Conservation (phyloP, 1,140 invertebrate species). For the Rhysida immarginata region DNA sequence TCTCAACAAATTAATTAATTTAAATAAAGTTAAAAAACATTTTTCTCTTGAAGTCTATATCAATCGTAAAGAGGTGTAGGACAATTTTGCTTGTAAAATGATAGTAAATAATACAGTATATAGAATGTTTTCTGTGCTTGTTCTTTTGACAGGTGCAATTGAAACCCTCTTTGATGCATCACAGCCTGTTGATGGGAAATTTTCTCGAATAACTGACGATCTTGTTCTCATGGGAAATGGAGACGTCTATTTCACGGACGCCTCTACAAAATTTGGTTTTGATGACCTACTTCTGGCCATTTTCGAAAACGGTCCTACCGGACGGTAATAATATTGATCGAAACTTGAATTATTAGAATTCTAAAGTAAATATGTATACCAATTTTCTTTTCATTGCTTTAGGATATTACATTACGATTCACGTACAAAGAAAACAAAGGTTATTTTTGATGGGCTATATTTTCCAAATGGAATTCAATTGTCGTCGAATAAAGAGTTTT, state of each 20-base stretch:
- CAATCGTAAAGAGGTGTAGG: neutral
- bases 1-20: neutral
- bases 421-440: conserved; percentile 41
- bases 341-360: too few species aligned
- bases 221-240: neutral
- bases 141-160: neutral
- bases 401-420: conserved; percentile 48
- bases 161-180: neutral
- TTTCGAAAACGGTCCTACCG: too few species aligned
- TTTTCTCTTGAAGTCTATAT: neutral
- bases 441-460: conserved; percentile 49
- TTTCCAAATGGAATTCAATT: conserved; percentile 65
- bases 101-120: too few species aligned
- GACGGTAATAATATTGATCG: too few species aligned
- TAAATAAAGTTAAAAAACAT: neutral
- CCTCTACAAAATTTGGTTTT: neutral
- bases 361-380: too few species aligned
- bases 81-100: neutral
- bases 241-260: neutral
- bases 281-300: too few species aligned
- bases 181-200: neutral
- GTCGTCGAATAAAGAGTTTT: too few species aligned
- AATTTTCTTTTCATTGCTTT: neutral
- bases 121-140: too few species aligned
- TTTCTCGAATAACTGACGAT: neutral